Evolutionary conservation across 1,140 invertebrate genomes (phyloP).

Genomic region (Meloidogyne floridensis): DNA sequence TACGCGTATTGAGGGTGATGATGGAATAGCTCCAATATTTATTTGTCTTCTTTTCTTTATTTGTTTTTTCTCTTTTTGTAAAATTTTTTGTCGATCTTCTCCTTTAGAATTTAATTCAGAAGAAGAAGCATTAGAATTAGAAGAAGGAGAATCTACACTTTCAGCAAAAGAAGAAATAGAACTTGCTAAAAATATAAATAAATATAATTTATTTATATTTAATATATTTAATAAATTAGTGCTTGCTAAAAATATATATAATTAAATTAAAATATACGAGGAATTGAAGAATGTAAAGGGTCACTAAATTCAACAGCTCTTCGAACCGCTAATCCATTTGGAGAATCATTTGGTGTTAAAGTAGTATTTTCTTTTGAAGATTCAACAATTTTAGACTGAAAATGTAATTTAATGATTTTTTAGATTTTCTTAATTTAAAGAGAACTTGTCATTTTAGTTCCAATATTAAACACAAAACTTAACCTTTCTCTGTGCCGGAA

Average conservation of each 20-base stretch:
- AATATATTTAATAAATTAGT: neutral
- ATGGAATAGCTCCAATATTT: neutral
- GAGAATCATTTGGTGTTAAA: neutral
- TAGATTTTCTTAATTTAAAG: no score
- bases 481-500: neutral
- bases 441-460: no score
- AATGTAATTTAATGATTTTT: conserved; percentile 8
- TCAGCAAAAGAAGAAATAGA: conserved; percentile 24
- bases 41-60: conserved; percentile 8
- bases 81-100: neutral
- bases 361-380: no score
- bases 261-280: conserved; percentile 42
- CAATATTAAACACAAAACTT: no score
- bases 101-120: conserved; percentile 9
- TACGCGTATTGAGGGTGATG: conserved; percentile 19
- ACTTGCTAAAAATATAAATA: neutral
- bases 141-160: conserved; percentile 19
- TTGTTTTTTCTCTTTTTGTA: conserved; percentile 1
- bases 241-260: neutral
- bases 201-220: neutral
- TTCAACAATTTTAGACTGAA: neutral
- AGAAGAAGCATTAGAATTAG: conserved; percentile 11
- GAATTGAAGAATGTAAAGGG: conserved; percentile 54
- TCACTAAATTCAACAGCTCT: conserved; percentile 52
- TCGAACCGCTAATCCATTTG: conserved; percentile 19